These are phyloP conservation scores for Neodiprion pinetum DNA, from an alignment of 1,140 invertebrate species.

Conservation along the genomic window DNA sequence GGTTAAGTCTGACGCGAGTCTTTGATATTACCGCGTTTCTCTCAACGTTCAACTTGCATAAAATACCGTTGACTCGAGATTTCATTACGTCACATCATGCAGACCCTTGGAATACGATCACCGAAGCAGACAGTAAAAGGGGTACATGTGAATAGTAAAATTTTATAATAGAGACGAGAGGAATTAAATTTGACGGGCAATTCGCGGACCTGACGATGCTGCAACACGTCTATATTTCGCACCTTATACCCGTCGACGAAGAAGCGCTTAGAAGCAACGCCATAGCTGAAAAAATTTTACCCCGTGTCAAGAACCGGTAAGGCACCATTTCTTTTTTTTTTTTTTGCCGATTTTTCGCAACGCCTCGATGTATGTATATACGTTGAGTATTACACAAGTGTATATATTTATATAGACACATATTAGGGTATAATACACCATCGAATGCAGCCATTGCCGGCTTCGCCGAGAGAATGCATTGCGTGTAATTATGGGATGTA, in stretches of 20 bases:
- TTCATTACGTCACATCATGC: no score
- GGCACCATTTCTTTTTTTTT: neutral
- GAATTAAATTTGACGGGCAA: neutral
- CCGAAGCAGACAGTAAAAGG: no score
- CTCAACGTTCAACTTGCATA: no score
- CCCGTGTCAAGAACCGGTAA: neutral
- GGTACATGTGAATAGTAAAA: no score
- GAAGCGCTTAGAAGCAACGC: neutral
- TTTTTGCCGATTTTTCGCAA: neutral
- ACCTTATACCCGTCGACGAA: neutral
- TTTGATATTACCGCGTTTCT: no score
- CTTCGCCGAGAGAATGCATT: no score
- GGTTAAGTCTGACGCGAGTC: no score
- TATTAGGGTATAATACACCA: neutral
- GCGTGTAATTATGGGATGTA: no score
- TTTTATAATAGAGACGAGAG: neutral
- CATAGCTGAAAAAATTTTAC: neutral
- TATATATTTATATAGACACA: no score
- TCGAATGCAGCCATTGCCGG: neutral
- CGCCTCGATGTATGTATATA: neutral
- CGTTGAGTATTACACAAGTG: neutral
- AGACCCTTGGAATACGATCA: no score
- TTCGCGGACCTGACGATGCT: neutral
- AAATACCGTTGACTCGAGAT: no score
- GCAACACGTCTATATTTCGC: neutral